phyloP scores from a whole-genome alignment of 2,888 invertebrate species.

The Nineta flava region DNA sequence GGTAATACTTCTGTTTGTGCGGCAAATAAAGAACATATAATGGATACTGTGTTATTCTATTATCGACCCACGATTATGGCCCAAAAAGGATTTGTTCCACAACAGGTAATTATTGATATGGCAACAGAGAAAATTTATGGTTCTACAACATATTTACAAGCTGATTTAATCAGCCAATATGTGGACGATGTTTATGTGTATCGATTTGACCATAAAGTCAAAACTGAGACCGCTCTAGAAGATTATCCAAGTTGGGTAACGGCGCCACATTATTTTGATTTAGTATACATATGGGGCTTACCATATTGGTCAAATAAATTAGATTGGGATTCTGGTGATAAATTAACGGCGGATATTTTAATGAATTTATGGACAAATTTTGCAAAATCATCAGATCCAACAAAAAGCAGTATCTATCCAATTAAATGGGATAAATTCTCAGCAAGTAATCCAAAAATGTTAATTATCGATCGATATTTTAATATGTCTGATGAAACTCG shows the following conservation, averaged over 20 bases:
- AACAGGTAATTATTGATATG: conserved; percentile 52
- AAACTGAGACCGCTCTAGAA: conserved; percentile 43
- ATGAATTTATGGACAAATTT: conserved; percentile 73
- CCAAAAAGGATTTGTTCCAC: conserved; percentile 39
- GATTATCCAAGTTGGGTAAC: conserved; percentile 62
- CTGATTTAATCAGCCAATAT: conserved; percentile 41
- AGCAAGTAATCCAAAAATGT: conserved; percentile 46
- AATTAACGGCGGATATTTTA: conserved; percentile 59
- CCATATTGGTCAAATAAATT: conserved; percentile 50
- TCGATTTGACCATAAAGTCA: conserved; percentile 59
- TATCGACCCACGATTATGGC: conserved; percentile 54
- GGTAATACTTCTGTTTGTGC: conserved; percentile 37
- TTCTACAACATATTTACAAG: conserved; percentile 51
- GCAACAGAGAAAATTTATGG: conserved; percentile 61
- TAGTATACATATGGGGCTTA: conserved; percentile 68
- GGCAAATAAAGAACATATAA: conserved; percentile 45
- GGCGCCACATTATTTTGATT: conserved; percentile 68
- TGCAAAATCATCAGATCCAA: conserved; percentile 55
- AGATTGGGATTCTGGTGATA: conserved; percentile 62
- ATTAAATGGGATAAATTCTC: conserved; percentile 61
- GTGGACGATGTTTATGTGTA: conserved; percentile 49
- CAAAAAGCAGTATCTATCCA: conserved; percentile 45
- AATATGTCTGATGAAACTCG: conserved; percentile 52
- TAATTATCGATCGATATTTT: conserved; percentile 61
- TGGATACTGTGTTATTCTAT: conserved; percentile 60